Conservation (phyloP, 2,797 vertebrate genomes). For the Macropus fuliginosus region DNA sequence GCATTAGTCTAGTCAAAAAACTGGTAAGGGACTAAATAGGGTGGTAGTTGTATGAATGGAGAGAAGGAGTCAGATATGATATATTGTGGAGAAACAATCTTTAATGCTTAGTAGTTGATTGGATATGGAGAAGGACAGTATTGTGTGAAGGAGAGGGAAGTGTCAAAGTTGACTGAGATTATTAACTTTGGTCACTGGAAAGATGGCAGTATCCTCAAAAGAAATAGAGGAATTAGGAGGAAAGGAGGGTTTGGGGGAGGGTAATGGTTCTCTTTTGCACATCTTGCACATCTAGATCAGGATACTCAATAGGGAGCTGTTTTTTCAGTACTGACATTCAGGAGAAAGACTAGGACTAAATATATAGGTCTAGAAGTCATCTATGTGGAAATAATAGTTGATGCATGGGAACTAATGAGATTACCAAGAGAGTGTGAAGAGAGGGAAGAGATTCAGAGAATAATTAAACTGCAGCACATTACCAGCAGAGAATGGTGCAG, state of each 20-base stretch:
- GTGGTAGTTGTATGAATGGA: not conserved
- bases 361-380: no score
- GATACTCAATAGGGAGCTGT: not conserved
- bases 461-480: not conserved
- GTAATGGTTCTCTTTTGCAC: not conserved
- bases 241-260: not conserved
- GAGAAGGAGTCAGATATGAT: not conserved
- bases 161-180: not conserved
- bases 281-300: not conserved
- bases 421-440: no score
- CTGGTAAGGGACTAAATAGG: not conserved
- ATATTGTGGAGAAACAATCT: not conserved
- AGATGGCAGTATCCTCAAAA: not conserved
- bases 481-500: not conserved
- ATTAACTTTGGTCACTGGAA: not conserved
- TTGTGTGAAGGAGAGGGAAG: not conserved
- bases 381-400: no score
- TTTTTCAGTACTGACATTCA: not conserved
- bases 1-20: not conserved
- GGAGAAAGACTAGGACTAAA: no score
- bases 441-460: no score
- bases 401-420: no score
- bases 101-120: not conserved
- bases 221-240: not conserved
- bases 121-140: not conserved